Conservation (phyloP, 2,113 vertebrate genomes). For the Morone saxatilis region DNA sequence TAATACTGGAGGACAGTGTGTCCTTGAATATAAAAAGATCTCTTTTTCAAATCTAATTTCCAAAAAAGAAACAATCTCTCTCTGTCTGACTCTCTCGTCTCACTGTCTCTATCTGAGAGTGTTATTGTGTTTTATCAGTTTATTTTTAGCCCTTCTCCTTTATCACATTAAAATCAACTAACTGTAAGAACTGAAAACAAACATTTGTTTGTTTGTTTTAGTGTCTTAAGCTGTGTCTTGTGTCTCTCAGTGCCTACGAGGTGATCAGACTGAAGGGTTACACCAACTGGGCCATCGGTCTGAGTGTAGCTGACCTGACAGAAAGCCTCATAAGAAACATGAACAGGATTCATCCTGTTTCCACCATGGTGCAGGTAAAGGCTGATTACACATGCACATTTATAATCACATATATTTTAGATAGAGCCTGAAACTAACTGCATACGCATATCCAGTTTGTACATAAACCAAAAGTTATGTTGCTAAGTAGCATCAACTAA, state of each 20-base stretch:
- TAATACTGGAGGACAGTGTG: too few relatives aligned
- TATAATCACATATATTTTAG: not conserved
- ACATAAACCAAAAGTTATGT: too few relatives aligned
- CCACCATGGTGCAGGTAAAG: conserved; percentile 95
- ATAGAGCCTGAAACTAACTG: not conserved
- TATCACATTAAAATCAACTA: not conserved
- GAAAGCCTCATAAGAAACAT: conserved; percentile 95
- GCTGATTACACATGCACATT: not conserved
- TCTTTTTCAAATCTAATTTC: too few relatives aligned
- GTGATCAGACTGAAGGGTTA: conserved; percentile 98
- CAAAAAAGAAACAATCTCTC: too few relatives aligned
- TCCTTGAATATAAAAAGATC: too few relatives aligned
- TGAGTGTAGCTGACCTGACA: conserved; percentile 94
- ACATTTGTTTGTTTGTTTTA: not conserved
- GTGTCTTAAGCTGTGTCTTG: not conserved
- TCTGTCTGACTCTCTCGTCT: not conserved
- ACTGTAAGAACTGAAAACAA: not conserved
- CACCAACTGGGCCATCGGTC: conserved; percentile 98
- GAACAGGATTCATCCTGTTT: conserved; percentile 92
- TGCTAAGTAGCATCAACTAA: too few relatives aligned
- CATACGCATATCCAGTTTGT: too few relatives aligned
- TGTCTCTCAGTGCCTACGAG: conserved; percentile 91
- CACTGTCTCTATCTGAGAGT: not conserved
- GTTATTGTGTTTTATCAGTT: not conserved
- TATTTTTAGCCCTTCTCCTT: not conserved